Conservation (phyloP, 2,113 vertebrate genomes). For the Zonotrichia leucophrys region DNA sequence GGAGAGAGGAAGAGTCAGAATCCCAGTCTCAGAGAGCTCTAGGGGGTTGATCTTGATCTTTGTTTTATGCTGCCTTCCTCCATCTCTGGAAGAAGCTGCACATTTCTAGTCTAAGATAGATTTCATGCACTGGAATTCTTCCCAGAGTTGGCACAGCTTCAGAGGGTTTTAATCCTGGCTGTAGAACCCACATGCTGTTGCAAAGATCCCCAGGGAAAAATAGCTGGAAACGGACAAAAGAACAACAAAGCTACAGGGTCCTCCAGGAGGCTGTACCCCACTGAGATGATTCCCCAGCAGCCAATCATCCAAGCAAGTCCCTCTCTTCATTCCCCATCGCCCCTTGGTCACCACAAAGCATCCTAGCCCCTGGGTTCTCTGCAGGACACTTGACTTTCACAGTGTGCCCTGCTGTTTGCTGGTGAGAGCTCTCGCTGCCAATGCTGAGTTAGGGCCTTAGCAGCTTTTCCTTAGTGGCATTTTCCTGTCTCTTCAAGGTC, state of each 20-base stretch:
- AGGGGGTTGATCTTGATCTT: neutral
- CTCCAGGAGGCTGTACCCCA: neutral
- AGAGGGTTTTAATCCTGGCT: constrained; percentile 22
- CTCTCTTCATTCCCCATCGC: neutral
- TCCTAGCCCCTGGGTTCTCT: neutral
- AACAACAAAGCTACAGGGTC: neutral
- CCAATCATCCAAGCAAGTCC: neutral
- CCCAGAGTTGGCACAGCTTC: constrained; percentile 47
- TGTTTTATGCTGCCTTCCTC: constrained; percentile 1
- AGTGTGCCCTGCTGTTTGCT: neutral
- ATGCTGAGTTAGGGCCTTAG: neutral
- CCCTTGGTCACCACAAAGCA: neutral
- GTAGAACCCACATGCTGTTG: constrained; percentile 17
- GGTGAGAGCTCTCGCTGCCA: neutral
- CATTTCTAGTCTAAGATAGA: constrained; percentile 4
- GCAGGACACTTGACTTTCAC: neutral
- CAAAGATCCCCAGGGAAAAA: neutral
- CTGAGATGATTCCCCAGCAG: neutral
- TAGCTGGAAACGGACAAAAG: neutral
- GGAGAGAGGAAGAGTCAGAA: neutral
- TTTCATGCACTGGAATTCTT: constrained; percentile 44
- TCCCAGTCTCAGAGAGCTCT: neutral
- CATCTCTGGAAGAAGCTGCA: constrained; percentile 7
- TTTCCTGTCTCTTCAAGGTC: neutral
- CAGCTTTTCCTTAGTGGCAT: neutral